Base-by-base conservation (phyloP, 64 coral and sea anemone genomes). In the Stichodactyla mertensii region DNA sequence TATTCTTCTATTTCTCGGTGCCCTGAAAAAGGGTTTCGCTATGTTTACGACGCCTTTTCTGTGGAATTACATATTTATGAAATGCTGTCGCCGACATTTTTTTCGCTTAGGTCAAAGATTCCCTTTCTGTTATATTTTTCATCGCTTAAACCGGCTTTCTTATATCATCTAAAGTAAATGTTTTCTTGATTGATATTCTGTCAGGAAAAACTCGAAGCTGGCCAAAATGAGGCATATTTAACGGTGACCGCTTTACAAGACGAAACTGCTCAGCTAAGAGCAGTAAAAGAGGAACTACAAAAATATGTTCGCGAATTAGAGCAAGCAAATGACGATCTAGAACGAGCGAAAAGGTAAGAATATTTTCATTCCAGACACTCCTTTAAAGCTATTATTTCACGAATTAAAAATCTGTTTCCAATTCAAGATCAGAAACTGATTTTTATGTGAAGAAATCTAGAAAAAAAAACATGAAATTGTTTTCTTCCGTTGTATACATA, bases 221-320 rank as follows among this genome's bases (percentile, higher is more conserved):
- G 91, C 71, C 97, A 99, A 45, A 99, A 99, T 87, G 97, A 99
- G 78, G 88, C 97, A 9, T 99, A 99, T 87, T 85, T 99, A 51
- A 95, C 93, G 52, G 93, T 99, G 86, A 95, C 97, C 19, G 91
- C 97, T 20, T 90, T 99, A 66, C 97, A 99, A 88, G 93, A 99
- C 74, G 97, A 99, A 91, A 89, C 86, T 55, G 97, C 97, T 12
- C 97, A 99, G 60, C 88, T 99, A 10, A 95, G 94, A 95, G 97
- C 97, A 19, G 92, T 99, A 27, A 66, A 89, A 77, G 97, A 95
- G 80, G 97, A 99, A 87, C 88, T 99, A 36, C 88, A 89, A 87
- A 99, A 99, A 86, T 99, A 99, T 70, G 97, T 99, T 88, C 90
- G 97, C 71, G 93, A 99, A 85, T 87, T 99, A 57, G 97, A 99